phyloP scores from a whole-genome alignment of 2,888 invertebrate species.

The Cyaniris semiargus region DNA sequence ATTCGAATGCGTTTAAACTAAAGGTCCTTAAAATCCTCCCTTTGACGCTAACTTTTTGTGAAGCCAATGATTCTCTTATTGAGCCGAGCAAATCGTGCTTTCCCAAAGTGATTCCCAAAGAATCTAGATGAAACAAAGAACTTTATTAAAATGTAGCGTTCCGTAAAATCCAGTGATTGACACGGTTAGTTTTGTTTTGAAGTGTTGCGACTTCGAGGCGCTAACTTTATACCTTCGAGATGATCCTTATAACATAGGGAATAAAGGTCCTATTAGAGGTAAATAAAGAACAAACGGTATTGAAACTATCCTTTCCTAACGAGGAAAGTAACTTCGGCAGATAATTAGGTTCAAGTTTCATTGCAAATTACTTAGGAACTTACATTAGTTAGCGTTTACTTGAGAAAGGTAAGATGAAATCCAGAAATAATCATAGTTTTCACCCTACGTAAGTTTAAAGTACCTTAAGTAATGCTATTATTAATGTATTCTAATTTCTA shows the following conservation, averaged over 20 bases:
- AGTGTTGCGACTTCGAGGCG: conserved; percentile 10
- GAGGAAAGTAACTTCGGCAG: conserved; percentile 21
- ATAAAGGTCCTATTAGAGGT: background rate
- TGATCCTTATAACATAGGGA: background rate
- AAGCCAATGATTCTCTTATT: no score
- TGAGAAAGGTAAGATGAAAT: background rate
- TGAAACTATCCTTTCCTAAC: conserved; percentile 20
- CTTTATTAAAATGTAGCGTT: background rate
- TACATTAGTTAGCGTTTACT: background rate
- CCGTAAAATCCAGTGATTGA: background rate
- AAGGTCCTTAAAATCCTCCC: no score
- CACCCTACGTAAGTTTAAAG: background rate
- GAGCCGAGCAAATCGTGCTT: no score
- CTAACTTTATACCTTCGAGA: background rate
- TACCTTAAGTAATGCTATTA: background rate
- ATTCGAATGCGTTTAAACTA: no score
- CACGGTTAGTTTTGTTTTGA: background rate
- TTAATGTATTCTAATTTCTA: background rate
- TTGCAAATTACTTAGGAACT: conserved; percentile 28
- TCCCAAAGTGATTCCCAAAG: no score
- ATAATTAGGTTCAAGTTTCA: conserved; percentile 26
- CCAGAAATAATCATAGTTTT: background rate
- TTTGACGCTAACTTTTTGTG: no score
- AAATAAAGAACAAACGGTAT: background rate
- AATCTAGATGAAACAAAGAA: background rate